Conservation (phyloP, 2,113 vertebrate species). For the Oophaga pumilio region DNA sequence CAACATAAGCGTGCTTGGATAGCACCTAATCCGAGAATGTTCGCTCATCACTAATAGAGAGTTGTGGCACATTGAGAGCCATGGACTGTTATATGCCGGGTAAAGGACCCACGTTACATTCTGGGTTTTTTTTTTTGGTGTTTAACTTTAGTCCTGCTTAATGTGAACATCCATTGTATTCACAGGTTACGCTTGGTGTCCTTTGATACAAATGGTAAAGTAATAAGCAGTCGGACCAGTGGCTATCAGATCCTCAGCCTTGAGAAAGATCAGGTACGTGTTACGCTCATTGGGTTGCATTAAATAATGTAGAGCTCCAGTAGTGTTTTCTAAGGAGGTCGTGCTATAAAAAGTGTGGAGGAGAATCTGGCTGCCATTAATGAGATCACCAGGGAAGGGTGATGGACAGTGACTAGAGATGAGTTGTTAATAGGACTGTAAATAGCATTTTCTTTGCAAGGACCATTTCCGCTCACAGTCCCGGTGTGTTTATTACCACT, state of each 20-base stretch:
- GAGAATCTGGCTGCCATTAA: neutral
- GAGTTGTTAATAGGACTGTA: neutral
- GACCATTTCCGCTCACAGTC: neutral
- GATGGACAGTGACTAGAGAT: neutral
- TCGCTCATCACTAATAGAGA: too few relatives aligned
- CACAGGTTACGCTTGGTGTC: conserved; percentile 89
- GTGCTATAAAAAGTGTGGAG: neutral
- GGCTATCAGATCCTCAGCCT: conserved; percentile 92
- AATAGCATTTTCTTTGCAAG: neutral
- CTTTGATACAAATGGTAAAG: conserved; percentile 88
- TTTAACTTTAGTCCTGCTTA: neutral
- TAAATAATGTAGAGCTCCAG: neutral
- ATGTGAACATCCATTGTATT: conserved; percentile 31
- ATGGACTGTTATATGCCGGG: too few relatives aligned
- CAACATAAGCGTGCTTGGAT: too few relatives aligned
- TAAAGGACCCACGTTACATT: too few relatives aligned
- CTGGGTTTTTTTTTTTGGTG: neutral
- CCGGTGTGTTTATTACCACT: neutral
- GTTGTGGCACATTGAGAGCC: too few relatives aligned
- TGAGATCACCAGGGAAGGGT: neutral
- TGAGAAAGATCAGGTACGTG: conserved; percentile 93
- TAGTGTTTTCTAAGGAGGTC: neutral
- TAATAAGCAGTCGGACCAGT: conserved; percentile 87
- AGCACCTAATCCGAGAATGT: too few relatives aligned
- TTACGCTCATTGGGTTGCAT: neutral